phyloP scores from a whole-genome alignment of 30 jellyfish, hydroid and myxozoan genomes.

The Sanderia malayensis region DNA sequence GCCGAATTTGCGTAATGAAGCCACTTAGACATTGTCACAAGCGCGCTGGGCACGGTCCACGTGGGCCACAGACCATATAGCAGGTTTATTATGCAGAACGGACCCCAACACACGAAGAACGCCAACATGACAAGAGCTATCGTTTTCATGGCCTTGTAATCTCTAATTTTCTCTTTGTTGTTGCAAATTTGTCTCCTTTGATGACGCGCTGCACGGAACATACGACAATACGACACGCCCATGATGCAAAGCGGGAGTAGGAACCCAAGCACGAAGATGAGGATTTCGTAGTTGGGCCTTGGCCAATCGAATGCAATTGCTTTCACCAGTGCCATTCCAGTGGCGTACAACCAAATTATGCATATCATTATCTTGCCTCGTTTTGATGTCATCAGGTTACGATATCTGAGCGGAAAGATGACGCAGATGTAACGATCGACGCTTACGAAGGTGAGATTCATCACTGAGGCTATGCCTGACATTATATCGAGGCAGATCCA shows the following conservation, averaged over 20 bases:
- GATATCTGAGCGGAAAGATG: constrained; percentile 37
- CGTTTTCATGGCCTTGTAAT: constrained; percentile 55
- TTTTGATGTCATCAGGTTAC: constrained; percentile 29
- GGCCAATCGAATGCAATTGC: constrained; percentile 50
- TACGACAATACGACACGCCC: constrained; percentile 36
- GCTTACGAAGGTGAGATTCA: constrained; percentile 61
- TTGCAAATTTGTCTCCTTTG: constrained; percentile 5
- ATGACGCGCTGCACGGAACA: constrained; percentile 42
- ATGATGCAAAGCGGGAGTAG: constrained; percentile 47
- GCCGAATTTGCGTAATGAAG: constrained; percentile 67
- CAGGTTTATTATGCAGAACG: constrained; percentile 61
- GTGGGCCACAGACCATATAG: constrained; percentile 40
- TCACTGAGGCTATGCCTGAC: constrained; percentile 75
- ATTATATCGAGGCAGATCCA: constrained; percentile 67
- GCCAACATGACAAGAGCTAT: constrained; percentile 47
- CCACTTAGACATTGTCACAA: constrained; percentile 55
- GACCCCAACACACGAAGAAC: constrained; percentile 71
- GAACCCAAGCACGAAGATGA: constrained; percentile 56
- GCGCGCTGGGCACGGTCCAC: constrained; percentile 18
- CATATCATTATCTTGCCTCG: constrained; percentile 36
- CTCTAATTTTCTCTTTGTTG: constrained; percentile 19
- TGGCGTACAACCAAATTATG: constrained; percentile 50
- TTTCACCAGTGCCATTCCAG: constrained; percentile 29
- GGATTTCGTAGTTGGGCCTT: constrained; percentile 49
- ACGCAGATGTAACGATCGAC: constrained; percentile 65